Conservation (phyloP, 2,113 vertebrate species). For the Nycticryphes semicollaris region DNA sequence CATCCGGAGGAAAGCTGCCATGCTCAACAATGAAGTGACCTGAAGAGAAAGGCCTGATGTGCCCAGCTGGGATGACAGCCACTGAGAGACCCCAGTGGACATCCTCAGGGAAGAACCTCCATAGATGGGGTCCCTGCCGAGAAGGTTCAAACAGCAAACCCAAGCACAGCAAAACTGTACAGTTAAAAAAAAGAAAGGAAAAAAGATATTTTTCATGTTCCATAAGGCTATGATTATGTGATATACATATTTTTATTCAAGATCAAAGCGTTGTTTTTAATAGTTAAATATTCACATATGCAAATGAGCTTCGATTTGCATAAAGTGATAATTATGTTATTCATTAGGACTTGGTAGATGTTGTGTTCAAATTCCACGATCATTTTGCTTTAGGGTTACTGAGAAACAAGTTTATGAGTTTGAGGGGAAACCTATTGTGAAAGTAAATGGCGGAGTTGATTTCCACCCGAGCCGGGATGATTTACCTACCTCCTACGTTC, state of each 20-base stretch:
- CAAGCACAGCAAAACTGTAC: not conserved
- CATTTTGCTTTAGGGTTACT: constrained; percentile 66
- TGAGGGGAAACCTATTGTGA: constrained; percentile 51
- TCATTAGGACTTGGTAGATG: constrained; percentile 71
- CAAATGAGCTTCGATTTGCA: constrained; percentile 62
- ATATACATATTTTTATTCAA: constrained; percentile 72
- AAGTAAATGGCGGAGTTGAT: constrained; percentile 7
- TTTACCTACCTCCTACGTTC: constrained; percentile 36
- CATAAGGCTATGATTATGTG: constrained; percentile 74
- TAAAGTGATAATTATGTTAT: constrained; percentile 74
- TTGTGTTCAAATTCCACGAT: constrained; percentile 64
- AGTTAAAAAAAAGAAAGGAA: not conserved
- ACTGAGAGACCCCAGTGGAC: not conserved
- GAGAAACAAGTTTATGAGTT: constrained; percentile 54
- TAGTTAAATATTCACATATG: constrained; percentile 74
- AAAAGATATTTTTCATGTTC: constrained; percentile 58
- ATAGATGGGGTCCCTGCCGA: not conserved
- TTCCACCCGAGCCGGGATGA: not conserved
- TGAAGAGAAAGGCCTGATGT: not conserved
- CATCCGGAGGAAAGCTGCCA: not conserved
- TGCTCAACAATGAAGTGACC: not conserved
- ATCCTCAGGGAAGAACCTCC: not conserved
- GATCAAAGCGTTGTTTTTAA: constrained; percentile 71
- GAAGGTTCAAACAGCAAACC: constrained; percentile 59
- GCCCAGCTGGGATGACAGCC: not conserved